Evolutionary conservation across 2,888 invertebrate species (phyloP), one percentile per base, ranked within the genome.

Genomic region (Agrotis ipsilon): DNA sequence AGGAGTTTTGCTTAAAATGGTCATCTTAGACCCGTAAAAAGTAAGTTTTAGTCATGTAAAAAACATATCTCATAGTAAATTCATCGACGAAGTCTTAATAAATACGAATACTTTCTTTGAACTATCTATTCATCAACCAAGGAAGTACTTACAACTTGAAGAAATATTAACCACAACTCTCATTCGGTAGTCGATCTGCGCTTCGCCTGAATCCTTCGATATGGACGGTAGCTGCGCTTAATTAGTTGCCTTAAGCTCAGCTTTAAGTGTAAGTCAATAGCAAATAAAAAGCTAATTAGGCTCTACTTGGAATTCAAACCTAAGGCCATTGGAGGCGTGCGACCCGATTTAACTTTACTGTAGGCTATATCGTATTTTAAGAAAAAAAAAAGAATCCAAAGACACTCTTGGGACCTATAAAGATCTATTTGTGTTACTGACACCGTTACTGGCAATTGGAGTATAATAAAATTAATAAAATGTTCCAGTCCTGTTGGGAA

Each of bases 251-350:
- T 65, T 67, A 58, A 67, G 55, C 66, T 67, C 57, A 74, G 60
- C 58, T 78, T 52, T 62, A 78, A 79, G 70, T 73, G 78, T 78
- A 79, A 78, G 80, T 75, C 80, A 70, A 79, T 70, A 64, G 75
- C 61, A 75, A 79, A 75, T 78, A 79, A 78, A 78, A 78, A 78
- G 64, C 70, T 79, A 78, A 78, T 79, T 78, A 78, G 63, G 60
- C 55, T 61, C 70, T 24, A 64, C 66, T 75, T 54, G 79, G 66
- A 78, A 69, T 78, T 70, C 21, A 66, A 63, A 79, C 79, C 65
- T 59, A 54, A 39, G 67, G 61, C 58, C 58, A 24, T 19, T 27
- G 65, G 62, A 64, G 74, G 79, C 68, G 78, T 78, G 78, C 54
- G 79, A 78, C 54, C 54, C 58, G 46, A 54, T 78, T 72, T 14